phyloP scores from a whole-genome alignment of 1,140 invertebrate genomes.

The Musca domestica region DNA sequence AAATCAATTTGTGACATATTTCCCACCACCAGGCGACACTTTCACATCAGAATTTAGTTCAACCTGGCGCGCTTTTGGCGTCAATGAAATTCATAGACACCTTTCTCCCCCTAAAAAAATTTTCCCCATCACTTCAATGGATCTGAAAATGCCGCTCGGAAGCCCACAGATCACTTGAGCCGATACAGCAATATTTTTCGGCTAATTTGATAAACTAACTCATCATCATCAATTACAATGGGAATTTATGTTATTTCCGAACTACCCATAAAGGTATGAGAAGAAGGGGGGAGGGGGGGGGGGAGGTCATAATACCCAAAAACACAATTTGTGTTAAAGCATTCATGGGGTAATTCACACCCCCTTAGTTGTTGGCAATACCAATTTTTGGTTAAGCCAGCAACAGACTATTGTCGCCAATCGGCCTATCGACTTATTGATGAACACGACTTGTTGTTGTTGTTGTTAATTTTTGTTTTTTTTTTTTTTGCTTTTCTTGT shows the following conservation, averaged over 20 bases:
- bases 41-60: background rate
- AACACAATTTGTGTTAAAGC: no score
- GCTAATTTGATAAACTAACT: background rate
- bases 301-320: no score
- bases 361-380: no score
- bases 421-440: no score
- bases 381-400: no score
- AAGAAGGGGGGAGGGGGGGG: no score
- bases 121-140: background rate
- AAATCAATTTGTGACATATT: slow-evolving; percentile 14
- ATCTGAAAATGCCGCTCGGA: background rate
- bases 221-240: background rate
- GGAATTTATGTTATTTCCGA: background rate
- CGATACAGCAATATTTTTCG: background rate
- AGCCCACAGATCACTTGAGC: no score
- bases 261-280: background rate
- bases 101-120: background rate
- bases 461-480: background rate
- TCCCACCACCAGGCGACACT: background rate
- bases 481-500: background rate
- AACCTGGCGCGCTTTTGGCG: background rate
- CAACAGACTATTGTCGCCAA: no score
- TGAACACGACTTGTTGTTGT: background rate
- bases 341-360: no score
- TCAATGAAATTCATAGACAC: background rate